A percentile compares a stretch with the other conserved stretches of the same genome.
Evolutionary conservation across 2,888 invertebrate species (phyloP).

Genomic region (Nowickia ferox): DNA sequence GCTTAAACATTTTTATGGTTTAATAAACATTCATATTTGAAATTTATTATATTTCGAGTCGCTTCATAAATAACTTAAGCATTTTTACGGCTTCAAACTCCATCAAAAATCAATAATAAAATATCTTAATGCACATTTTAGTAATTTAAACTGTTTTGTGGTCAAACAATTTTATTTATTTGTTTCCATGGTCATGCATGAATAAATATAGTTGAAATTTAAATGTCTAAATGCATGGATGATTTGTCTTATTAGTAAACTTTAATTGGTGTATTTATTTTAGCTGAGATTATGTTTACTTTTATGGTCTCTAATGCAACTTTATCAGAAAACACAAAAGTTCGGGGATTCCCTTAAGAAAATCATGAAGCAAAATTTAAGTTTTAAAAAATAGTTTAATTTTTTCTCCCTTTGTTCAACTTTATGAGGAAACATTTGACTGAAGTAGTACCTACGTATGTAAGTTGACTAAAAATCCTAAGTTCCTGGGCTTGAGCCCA

Average conservation of each 20-base stretch:
- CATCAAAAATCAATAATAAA: conserved; percentile 5
- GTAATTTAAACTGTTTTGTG: neutral
- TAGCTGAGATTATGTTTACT: too few relatives aligned
- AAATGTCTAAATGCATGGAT: neutral
- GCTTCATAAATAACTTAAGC: neutral
- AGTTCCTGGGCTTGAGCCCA: too few relatives aligned
- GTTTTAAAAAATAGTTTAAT: too few relatives aligned
- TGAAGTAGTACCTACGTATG: too few relatives aligned
- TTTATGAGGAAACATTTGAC: too few relatives aligned
- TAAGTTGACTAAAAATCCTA: too few relatives aligned
- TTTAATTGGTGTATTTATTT: neutral
- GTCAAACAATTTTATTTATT: neutral
- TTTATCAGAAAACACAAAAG: too few relatives aligned
- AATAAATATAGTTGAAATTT: neutral
- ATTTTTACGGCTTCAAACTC: neutral
- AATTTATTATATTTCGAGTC: conserved; percentile 2
- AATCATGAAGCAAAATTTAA: too few relatives aligned
- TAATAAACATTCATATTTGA: conserved; percentile 18
- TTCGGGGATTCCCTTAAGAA: too few relatives aligned
- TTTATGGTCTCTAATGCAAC: too few relatives aligned
- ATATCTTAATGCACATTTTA: neutral
- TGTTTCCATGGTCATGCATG: neutral
- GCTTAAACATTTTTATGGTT: neutral
- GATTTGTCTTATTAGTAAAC: neutral
- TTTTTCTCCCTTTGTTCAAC: too few relatives aligned